Evolutionary conservation across 92 coral and sea anemone genomes (phyloP), one percentile per base, ranked within the genome.

Genomic region (Bergia sp.): DNA sequence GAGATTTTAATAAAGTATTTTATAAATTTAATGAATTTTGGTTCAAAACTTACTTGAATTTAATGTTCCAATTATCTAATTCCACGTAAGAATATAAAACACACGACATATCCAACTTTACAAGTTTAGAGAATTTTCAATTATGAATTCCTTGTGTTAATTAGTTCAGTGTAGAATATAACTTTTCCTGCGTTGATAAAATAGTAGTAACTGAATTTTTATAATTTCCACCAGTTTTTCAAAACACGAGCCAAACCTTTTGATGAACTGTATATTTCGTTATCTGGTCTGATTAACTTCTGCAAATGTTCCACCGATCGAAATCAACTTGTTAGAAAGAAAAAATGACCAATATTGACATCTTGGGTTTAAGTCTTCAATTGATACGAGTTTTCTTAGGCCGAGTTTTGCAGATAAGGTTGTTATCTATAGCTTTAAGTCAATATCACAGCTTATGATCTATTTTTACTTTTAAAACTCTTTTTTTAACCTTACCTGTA

Each of bases 401-500:
- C 9, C 21, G 15, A 39, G 41, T 18, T 73, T 39, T 44, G 45
- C 47, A 3, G 2, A n/a, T 1, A 76, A 41, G 20, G 43, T 74
- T 74, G 44, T 37, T n/a, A 37, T 76, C 50, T 3, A 29, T 37
- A 13, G n/a, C 20, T 3, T 15, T 16, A 44, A 76, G 10, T 5
- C 3, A 40, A 21, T 44, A 44, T 5, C 18, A 0, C 36, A 79
- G 61, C 40, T 9, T 29, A 13, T 79, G 82, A 23, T 37, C 79
- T 44, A 37, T 8, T 45, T 37, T 79, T 81, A 9, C n/a, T 38
- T 42, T 58, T 36, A 36, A 20, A 5, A 58, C 29, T 37, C 38
- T 23, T 23, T 49, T 38, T n/a, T 37, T 40, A 57, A 39, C 39
- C 85, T 81, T 65, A 81, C 85, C 85, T 61, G 85, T 57, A 41